A percentile compares a stretch with the other conserved stretches of the same genome.
Conservation (phyloP, 2,888 invertebrate species). For the Cantharis rufa region DNA sequence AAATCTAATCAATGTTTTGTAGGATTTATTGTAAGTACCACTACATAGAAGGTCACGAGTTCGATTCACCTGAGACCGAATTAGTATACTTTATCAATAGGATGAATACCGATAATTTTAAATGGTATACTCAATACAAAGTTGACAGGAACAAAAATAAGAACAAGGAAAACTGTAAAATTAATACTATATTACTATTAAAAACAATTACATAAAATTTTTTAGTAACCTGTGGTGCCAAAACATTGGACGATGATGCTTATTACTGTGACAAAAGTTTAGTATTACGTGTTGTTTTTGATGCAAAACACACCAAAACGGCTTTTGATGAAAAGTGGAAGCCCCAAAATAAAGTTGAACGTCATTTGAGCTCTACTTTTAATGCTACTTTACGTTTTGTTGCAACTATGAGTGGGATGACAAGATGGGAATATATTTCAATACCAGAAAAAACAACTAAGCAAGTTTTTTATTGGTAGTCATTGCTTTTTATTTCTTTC, state of each 20-base stretch:
- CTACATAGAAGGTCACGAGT: slow-evolving; percentile 78
- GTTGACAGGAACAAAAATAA: slow-evolving; percentile 39
- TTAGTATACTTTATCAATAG: slow-evolving; percentile 74
- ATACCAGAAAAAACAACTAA: not conserved
- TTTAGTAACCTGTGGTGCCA: slow-evolving; percentile 70
- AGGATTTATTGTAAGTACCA: slow-evolving; percentile 90
- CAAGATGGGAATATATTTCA: slow-evolving; percentile 79
- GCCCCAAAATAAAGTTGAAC: slow-evolving; percentile 55
- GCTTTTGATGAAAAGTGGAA: slow-evolving; percentile 54
- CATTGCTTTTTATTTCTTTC: not conserved
- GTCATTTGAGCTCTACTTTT: slow-evolving; percentile 65
- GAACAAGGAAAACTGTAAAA: slow-evolving; percentile 18
- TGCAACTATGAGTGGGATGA: slow-evolving; percentile 87
- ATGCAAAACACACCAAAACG: slow-evolving; percentile 73
- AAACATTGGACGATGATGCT: slow-evolving; percentile 67
- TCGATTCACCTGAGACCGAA: slow-evolving; percentile 73
- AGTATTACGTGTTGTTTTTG: slow-evolving; percentile 83
- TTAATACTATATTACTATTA: not conserved
- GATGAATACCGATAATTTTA: slow-evolving; percentile 63
- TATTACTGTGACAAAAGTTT: slow-evolving; percentile 86
- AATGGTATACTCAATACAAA: slow-evolving; percentile 68
- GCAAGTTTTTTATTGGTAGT: not conserved
- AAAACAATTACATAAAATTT: not conserved
- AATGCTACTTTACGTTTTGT: slow-evolving; percentile 80
- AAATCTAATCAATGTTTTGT: slow-evolving; percentile 18